Base-by-base conservation (phyloP, 1,140 invertebrate species). In the Diploscapter pachys region DNA sequence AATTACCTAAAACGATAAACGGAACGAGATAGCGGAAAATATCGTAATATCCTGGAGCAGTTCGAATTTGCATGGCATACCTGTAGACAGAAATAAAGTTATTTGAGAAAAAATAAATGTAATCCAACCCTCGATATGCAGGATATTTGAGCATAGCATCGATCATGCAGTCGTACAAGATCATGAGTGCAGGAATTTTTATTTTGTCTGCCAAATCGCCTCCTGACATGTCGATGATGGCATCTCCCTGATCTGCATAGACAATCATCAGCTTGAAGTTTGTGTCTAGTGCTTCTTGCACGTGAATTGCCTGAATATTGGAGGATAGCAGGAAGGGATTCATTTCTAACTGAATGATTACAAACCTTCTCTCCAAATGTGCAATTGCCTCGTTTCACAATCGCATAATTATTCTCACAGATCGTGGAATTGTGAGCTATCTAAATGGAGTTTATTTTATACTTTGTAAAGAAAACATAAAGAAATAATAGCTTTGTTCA, bases 1-100 rank as follows among this genome's bases (percentile, higher is more conserved):
- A 31, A 31, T 31, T 31, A 31, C 31, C 31, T 31, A 31, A 80
- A 50, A 77, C 83, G n/a, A 85, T 78, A 64, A 85, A 84, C 48
- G 84, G 84, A 56, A 84, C 69, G 49, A 84, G 78, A 74, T 80
- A 80, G 62, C 85, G 85, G 64, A 85, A 81, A 8, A 85, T 54
- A 68, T 85, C 83, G 71, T 85, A 85, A 51, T 85, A 85, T 49
- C 84, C 83, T 4, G 83, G 84, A 13, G 81, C 66, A 6, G 79
- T 77, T 74, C 85, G 84, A n/a, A 85, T 66, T 61, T 78, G 78
- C 5, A 85, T 81, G 3, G 80, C 54, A 55, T 81, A 85, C 4
- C 82, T 76, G 52, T n/a, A 72, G 73, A 5, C 50, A 11, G 4
- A 9, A 57, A 59, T 13, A 55, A 6, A 9, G 3, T 63, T 13